Percentiles rank a stretch among this genome's conserved stretches.
Conservation (phyloP, 2,888 invertebrate species). For the Germaria angustata region DNA sequence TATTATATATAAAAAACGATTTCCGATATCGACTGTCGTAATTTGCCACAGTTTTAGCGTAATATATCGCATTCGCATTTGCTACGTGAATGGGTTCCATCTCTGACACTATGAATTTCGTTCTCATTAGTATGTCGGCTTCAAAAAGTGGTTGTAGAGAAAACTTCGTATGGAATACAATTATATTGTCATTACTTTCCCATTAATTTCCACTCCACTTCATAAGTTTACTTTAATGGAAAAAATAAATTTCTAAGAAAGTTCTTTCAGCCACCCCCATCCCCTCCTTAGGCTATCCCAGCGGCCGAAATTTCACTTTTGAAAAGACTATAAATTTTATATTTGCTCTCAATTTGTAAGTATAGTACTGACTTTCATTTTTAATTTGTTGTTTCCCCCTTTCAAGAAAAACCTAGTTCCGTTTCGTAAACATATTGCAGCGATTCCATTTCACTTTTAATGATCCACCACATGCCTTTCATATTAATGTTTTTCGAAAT, state of each 20-base stretch:
- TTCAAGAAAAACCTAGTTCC: conserved; percentile 2
- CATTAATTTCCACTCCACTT: not conserved
- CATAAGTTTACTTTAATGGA: not conserved
- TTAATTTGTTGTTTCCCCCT: not conserved
- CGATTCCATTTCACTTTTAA: not conserved
- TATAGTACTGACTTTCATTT: not conserved
- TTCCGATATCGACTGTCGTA: no score
- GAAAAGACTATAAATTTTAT: not conserved
- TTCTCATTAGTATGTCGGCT: no score
- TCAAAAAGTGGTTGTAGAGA: not conserved
- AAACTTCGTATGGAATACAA: not conserved
- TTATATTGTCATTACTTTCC: not conserved
- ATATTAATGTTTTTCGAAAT: not conserved
- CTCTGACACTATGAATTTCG: no score
- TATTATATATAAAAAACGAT: no score
- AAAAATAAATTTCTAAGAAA: not conserved
- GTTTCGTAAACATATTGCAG: conserved; percentile 1
- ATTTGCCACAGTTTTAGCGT: no score
- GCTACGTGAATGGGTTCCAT: no score
- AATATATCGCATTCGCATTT: no score
- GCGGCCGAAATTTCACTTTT: not conserved
- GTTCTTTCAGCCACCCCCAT: no score
- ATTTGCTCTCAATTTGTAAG: not conserved
- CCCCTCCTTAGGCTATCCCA: no score
- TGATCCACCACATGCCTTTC: not conserved